A percentile compares a stretch with the other conserved stretches of the same genome.
These are phyloP conservation scores for Zaprionus camerounensis DNA, from an alignment of 1,140 invertebrate species.

Conservation along the genomic window DNA sequence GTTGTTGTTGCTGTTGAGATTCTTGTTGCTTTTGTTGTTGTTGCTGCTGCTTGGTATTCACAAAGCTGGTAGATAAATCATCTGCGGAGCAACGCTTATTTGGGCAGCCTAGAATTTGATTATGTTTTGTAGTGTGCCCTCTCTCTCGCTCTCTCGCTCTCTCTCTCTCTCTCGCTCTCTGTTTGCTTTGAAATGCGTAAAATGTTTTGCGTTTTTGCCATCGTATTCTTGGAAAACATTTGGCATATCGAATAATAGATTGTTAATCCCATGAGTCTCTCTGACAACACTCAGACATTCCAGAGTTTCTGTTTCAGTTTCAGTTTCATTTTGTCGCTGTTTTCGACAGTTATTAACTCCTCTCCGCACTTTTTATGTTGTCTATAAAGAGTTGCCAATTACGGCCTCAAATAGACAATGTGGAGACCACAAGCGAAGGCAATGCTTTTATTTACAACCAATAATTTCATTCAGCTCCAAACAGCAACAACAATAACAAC, in stretches of 20 bases:
- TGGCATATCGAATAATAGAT: constrained; percentile 45
- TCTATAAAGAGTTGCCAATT: constrained; percentile 58
- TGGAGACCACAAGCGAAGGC: constrained; percentile 36
- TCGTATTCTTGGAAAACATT: constrained; percentile 57
- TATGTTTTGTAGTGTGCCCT: constrained; percentile 29
- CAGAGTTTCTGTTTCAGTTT: constrained; percentile 1
- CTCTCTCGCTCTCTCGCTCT: constrained; percentile 10
- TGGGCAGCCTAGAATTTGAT: constrained; percentile 69
- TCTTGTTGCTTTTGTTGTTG: constrained; percentile 14
- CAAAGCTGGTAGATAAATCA: constrained; percentile 64
- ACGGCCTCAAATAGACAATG: constrained; percentile 56
- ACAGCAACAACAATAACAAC: constrained; percentile 42
- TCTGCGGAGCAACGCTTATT: constrained; percentile 65
- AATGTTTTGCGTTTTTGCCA: constrained; percentile 37
- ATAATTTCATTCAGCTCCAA: constrained; percentile 62
- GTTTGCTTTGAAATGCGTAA: constrained; percentile 60
- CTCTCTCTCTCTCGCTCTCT: constrained; percentile 9
- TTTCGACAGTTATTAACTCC: constrained; percentile 34
- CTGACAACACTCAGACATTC: constrained; percentile 7
- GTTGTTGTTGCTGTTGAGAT: constrained; percentile 21
- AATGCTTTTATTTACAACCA: constrained; percentile 74
- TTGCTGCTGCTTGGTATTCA: constrained; percentile 27
- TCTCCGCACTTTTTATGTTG: neutral
- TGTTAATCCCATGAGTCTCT: constrained; percentile 35
- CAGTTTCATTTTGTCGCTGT: neutral